Evolutionary conservation across 2,888 invertebrate genomes (phyloP).

Genomic region (Drosophila macrothrix): DNA sequence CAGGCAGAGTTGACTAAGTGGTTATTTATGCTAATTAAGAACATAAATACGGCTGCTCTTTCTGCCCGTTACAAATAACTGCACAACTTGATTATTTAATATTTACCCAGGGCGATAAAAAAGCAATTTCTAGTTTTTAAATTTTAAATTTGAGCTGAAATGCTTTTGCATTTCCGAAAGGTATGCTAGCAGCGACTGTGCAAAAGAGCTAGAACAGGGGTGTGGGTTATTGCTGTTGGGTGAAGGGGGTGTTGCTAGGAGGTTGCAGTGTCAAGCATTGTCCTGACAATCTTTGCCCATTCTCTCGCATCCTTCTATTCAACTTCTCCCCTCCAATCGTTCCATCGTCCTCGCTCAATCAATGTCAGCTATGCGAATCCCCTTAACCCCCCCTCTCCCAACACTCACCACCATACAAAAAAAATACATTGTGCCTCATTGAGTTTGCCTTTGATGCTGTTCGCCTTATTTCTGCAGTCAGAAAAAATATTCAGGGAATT

Average conservation of each 20-base stretch:
- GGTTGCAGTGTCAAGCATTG: slow-evolving; percentile 23
- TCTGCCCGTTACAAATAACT: background rate
- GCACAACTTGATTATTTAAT: background rate
- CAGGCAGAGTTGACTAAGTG: background rate
- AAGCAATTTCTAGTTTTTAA: background rate
- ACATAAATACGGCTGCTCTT: background rate
- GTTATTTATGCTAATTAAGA: background rate
- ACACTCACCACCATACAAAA: background rate
- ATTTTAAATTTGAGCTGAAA: background rate
- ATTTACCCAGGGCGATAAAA: background rate
- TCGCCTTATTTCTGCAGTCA: background rate
- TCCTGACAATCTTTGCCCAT: slow-evolving; percentile 55
- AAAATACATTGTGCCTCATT: slow-evolving; percentile 40
- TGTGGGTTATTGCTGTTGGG: background rate
- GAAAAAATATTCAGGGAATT: background rate
- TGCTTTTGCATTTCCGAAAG: slow-evolving; percentile 26
- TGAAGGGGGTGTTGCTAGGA: background rate
- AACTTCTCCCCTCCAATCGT: background rate
- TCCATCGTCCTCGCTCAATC: slow-evolving; percentile 66
- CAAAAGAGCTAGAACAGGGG: background rate
- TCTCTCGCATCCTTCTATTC: slow-evolving; percentile 40
- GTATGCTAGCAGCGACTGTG: slow-evolving; percentile 29
- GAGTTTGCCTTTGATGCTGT: slow-evolving; percentile 50
- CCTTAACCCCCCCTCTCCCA: no score
- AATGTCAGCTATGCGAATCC: slow-evolving; percentile 57